Conservation (phyloP, 2,113 vertebrate genomes). For the Chaetops frenatus region DNA sequence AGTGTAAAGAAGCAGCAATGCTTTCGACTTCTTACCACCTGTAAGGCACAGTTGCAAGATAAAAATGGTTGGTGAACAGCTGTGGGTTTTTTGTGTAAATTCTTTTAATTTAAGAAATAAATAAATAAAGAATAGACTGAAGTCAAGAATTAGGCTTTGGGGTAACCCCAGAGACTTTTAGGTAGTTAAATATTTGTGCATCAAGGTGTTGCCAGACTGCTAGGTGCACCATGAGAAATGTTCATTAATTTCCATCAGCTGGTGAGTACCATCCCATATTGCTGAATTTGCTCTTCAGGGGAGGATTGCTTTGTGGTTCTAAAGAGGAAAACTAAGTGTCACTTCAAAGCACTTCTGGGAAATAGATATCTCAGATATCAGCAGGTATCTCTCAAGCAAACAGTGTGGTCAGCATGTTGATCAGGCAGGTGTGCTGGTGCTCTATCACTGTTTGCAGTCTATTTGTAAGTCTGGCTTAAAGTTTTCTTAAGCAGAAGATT, state of each 20-base stretch:
- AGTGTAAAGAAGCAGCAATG: not conserved
- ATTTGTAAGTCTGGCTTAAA: not conserved
- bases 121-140: not conserved
- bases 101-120: not conserved
- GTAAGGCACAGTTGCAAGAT: not conserved
- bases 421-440: not conserved
- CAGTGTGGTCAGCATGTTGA: rapidly evolving
- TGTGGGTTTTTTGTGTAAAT: not conserved
- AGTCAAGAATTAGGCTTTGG: not conserved
- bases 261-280: rapidly evolving
- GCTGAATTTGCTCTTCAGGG: not conserved
- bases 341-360: not conserved
- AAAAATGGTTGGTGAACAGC: not conserved
- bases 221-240: not conserved
- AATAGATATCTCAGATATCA: not conserved
- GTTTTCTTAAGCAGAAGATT: not conserved
- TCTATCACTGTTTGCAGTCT: not conserved
- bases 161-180: not conserved
- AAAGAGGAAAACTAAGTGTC: not conserved
- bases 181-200: not conserved
- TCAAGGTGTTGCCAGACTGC: not conserved
- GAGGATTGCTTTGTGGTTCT: not conserved
- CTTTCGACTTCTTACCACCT: not conserved
- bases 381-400: not conserved
- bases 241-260: not conserved